These are phyloP conservation scores for Argyresthia goedartella DNA, from an alignment of 2,888 invertebrate genomes.

Conservation along the genomic window DNA sequence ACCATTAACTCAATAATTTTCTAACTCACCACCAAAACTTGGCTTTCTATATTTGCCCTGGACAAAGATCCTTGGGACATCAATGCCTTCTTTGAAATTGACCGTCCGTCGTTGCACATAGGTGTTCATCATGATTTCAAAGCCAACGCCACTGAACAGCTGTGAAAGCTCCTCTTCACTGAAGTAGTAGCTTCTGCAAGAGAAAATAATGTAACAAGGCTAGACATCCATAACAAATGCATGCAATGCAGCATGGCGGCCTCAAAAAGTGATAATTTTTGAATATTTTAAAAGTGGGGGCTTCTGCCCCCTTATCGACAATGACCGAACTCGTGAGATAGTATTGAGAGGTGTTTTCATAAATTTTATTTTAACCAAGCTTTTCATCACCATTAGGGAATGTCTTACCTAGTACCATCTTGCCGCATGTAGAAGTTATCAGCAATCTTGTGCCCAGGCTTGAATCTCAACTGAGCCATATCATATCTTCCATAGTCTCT, in stretches of 20 bases:
- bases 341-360: too few relatives aligned
- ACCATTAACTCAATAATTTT: neutral
- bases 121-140: conserved; percentile 75
- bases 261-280: too few relatives aligned
- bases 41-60: conserved; percentile 87
- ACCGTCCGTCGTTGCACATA: conserved; percentile 92
- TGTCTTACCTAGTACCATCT: conserved; percentile 89
- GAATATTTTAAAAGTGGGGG: too few relatives aligned
- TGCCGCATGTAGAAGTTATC: conserved; percentile 97
- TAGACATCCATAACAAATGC: neutral
- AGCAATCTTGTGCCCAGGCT: conserved; percentile 90
- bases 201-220: conserved; percentile 3
- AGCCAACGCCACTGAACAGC: conserved; percentile 79
- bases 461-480: conserved; percentile 95
- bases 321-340: too few relatives aligned
- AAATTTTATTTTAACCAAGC: too few relatives aligned
- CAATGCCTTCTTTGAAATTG: conserved; percentile 91
- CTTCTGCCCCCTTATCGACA: too few relatives aligned
- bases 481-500: conserved; percentile 96
- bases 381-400: too few relatives aligned
- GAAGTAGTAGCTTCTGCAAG: conserved; percentile 83
- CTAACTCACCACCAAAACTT: conserved; percentile 17
- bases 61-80: conserved; percentile 93
- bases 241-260: too few relatives aligned
- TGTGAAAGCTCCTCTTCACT: conserved; percentile 76